Conservation (phyloP, 2,797 vertebrate genomes). For the Podarcis lilfordi region DNA sequence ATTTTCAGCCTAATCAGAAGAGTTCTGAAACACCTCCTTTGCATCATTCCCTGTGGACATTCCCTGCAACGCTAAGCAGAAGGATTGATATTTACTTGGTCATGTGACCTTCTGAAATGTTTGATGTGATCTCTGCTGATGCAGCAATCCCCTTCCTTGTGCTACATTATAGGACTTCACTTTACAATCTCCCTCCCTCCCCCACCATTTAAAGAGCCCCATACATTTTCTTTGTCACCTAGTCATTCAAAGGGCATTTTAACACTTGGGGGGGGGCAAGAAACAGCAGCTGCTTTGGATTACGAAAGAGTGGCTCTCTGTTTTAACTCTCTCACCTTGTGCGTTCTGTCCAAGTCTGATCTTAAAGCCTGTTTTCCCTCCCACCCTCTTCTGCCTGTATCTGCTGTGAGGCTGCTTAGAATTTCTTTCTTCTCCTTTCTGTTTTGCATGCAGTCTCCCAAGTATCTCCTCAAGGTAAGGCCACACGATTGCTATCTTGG, state of each 20-base stretch:
- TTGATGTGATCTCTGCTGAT: slow-evolving; percentile 37
- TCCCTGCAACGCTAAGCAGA: slow-evolving; percentile 34
- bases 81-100: slow-evolving; percentile 31
- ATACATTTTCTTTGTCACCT: not conserved
- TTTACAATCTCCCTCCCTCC: slow-evolving; percentile 36
- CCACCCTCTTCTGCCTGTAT: slow-evolving; percentile 27
- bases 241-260: slow-evolving; percentile 32
- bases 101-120: slow-evolving; percentile 23
- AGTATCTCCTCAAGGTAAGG: slow-evolving; percentile 88
- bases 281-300: not conserved
- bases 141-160: slow-evolving; percentile 39
- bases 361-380: slow-evolving; percentile 43
- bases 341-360: slow-evolving; percentile 33
- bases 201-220: not conserved
- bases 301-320: slow-evolving; percentile 21
- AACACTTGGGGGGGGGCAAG: not conserved
- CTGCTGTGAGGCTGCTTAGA: slow-evolving; percentile 56
- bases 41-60: slow-evolving; percentile 14
- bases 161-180: slow-evolving; percentile 25
- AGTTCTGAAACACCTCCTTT: slow-evolving; percentile 35
- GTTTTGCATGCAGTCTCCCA: slow-evolving; percentile 84
- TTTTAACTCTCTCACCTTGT: slow-evolving; percentile 15
- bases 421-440: slow-evolving; percentile 66
- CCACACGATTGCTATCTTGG: slow-evolving; percentile 50
- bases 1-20: slow-evolving; percentile 29